Evolutionary conservation across 2,888 invertebrate genomes (phyloP), one percentile per base, ranked within the genome.

Genomic region (Lacanobia wlatinum): DNA sequence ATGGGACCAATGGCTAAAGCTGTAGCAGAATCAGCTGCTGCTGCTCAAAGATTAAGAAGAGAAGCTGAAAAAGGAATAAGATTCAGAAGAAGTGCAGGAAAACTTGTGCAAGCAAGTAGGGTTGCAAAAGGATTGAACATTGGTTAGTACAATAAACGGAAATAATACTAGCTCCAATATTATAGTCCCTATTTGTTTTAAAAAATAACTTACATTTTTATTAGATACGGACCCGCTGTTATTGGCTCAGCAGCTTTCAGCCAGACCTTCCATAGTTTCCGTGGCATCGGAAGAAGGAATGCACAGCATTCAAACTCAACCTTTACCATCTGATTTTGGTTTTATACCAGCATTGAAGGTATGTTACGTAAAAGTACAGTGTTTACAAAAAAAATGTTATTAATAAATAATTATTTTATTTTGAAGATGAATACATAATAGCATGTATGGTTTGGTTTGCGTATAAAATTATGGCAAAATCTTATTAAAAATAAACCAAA

Each of bases 71-170:
- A 93, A 72, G 96, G 96, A 78, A 92, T 96, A 60, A 82, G 94
- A 85, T 96, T 96, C 78, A 92, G 93, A 82, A 90, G 95, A 87
- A 96, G 96, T 86, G 96, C 96, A 60, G 92, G 96, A 43, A 91
- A 94, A 88, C 92, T 96, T 72, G 91, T 96, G 40, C 96, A 96
- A 89, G 96, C 96, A 21, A 88, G 93, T 60, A 89, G 96, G 79
- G 93, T 96, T 65, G 96, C 93, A 16, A 96, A 93, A 82, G 94
- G 95, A 67, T 93, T 96, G 95, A 96, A 96, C 86, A 95, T 96
- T 77, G 95, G 96, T 95, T 86, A 78, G 82, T 65, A 2, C 8
- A 1, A 46, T n/a, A 43, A 50, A 50, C 10, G 2, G 18, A 2
- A 34, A 58, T 34, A 28, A 58, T 23, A 9, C 3, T 5, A 46